Evolutionary conservation across 2,113 vertebrate genomes (phyloP), one percentile per base, ranked within the genome.

Genomic region (human (Homo sapiens)): DNA sequence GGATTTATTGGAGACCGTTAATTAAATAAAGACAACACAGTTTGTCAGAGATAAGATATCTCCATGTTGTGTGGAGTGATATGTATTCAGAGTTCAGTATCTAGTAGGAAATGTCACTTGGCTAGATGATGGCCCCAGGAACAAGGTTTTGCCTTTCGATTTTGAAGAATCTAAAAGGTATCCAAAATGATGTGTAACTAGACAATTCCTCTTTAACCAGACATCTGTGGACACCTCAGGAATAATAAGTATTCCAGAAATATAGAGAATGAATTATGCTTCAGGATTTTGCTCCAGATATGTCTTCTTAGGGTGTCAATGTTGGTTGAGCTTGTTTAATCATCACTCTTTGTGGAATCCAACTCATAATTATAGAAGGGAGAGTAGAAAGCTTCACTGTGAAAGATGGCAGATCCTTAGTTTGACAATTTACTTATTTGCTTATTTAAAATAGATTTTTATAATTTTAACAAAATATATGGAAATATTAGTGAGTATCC

Each of bases 241-340:
- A 98, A 96, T 94, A 97, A 96, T 96, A 97, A 97, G 83, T 96
- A 97, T 97, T 98, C 82, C 76, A 98, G 86, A 72, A 98, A 97
- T 96, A 84, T 90, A 96, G 70, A 75, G 94, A 98, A 98, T 98
- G 97, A 97, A 98, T 97, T 93, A 84, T 1, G 0, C 64, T 91
- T 55, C 72, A 87, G 95, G 98, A 93, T 72, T 98, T 98, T 98
- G 75, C 83, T 98, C 57, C 79, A 96, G 93, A 90, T 55, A 85
- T 97, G 85, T 97, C 92, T 97, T 61, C 96, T 96, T 96, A 3
- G 86, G 80, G 12, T 0, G 3, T 82, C 94, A 88, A 80, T 84
- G 97, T 93, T 90, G 64, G 38, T 97, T 27, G 86, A 75, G 8
- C 0, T 1, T 30, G 1, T 32, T 87, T 6, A 90, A 35, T 40